phyloP scores from a whole-genome alignment of 1,140 invertebrate genomes.

The Heliconius melpomene region DNA sequence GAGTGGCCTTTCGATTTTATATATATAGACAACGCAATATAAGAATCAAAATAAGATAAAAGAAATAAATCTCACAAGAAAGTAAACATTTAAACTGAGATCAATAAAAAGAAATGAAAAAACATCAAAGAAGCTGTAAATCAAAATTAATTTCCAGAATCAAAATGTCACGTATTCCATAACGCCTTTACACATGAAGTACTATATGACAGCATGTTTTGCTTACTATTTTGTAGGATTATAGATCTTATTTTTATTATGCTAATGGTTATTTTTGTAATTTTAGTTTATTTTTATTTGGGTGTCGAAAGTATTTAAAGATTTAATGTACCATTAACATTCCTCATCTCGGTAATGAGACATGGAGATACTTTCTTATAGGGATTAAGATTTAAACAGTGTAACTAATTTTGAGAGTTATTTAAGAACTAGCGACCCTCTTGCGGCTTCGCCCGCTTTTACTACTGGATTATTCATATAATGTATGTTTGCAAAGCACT shows the following conservation, averaged over 20 bases:
- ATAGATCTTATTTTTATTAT: background rate
- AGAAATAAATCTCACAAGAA: slow-evolving; percentile 11
- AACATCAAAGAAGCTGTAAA: slow-evolving; percentile 46
- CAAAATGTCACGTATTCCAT: slow-evolving; percentile 27
- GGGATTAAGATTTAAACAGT: slow-evolving; percentile 38
- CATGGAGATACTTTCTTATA: slow-evolving; percentile 57
- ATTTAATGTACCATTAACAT: slow-evolving; percentile 69
- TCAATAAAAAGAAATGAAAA: slow-evolving; percentile 2
- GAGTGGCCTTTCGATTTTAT: too few relatives aligned
- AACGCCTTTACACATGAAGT: background rate
- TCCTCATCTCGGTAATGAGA: slow-evolving; percentile 46
- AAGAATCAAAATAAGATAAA: background rate
- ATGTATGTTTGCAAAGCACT: too few relatives aligned
- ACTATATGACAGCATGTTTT: background rate
- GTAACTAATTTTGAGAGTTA: slow-evolving; percentile 1
- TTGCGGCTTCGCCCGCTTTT: too few relatives aligned
- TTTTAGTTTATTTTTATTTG: background rate
- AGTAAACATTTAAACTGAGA: background rate
- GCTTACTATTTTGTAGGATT: background rate
- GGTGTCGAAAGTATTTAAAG: slow-evolving; percentile 37
- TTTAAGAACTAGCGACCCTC: too few relatives aligned
- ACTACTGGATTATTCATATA: too few relatives aligned
- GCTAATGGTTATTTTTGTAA: background rate
- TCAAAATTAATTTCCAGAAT: slow-evolving; percentile 52
- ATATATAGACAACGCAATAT: background rate